Evolutionary conservation across 2,888 invertebrate species (phyloP), one percentile per base, ranked within the genome.

Genomic region (Ernsta delagoae): DNA sequence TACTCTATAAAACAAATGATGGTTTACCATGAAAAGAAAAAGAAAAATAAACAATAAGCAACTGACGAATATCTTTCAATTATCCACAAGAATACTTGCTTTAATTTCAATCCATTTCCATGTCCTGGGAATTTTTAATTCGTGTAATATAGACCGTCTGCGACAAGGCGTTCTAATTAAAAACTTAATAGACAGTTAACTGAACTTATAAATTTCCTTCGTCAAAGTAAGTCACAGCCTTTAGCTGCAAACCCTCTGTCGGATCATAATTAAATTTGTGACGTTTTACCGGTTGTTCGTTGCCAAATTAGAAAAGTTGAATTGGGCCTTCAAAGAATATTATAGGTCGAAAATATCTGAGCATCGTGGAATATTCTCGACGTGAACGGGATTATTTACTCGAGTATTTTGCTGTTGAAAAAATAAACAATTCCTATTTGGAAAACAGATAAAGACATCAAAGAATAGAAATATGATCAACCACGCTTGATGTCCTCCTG

Each of bases 251-350:
- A 75, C 72, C 71, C 70, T 64, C 70, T 75, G 78, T 73, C 72
- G 65, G 65, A 63, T 76, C 74, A 77, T 84, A 83, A 84, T 83
- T 82, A 81, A 82, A 83, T 82, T 82, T 76, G 76, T 75, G 78
- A 78, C 79, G 72, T 79, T 80, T 78, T 72, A 72, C 71, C 76
- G 71, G 72, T 75, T 73, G 74, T 75, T 75, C 73, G 71, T 71
- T 68, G 75, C 71, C 71, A 81, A 82, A 86, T 85, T 83, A 82
- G 77, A 79, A 83, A 85, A 85, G 79, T 86, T 82, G 71, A 78
- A 75, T 75, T 70, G 60, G 60, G 65, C 74, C 72, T 70, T 75
- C 70, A 74, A 71, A 73, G 73, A 72, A 70, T 72, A 71, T 73
- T 73, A 24, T 12, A 48, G 73, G 77, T 78, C 74, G 61, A 73